Percentiles rank a stretch among this genome's conserved stretches.
Evolutionary conservation across 1,140 invertebrate species (phyloP).

Genomic region (Drosophila sp.): DNA sequence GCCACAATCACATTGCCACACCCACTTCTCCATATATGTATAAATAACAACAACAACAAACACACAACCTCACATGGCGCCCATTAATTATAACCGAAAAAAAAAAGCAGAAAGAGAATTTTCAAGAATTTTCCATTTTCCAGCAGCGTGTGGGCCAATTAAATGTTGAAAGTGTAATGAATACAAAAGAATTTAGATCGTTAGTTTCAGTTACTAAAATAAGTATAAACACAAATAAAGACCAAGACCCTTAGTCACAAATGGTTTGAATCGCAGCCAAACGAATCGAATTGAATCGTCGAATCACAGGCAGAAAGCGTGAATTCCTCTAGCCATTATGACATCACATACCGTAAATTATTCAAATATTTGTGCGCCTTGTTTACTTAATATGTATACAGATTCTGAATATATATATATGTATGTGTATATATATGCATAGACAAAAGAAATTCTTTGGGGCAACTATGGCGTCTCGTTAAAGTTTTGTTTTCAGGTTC

Average conservation of each 20-base stretch:
- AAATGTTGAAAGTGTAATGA: slow-evolving; percentile 1
- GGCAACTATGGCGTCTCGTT: slow-evolving; percentile 25
- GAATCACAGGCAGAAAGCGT: slow-evolving; percentile 53
- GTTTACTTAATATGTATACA: slow-evolving; percentile 48
- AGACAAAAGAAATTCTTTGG: slow-evolving; percentile 40
- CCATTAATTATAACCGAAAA: neutral
- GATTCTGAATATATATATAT: slow-evolving; percentile 11
- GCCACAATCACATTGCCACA: slow-evolving; percentile 14
- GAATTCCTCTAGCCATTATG: slow-evolving; percentile 52
- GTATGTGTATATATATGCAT: slow-evolving; percentile 3
- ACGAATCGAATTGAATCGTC: neutral
- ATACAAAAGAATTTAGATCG: neutral
- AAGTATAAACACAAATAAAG: slow-evolving; percentile 27
- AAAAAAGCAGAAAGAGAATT: neutral
- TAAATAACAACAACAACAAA: neutral
- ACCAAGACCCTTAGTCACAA: slow-evolving; percentile 22
- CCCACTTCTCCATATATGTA: neutral
- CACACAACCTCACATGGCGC: neutral
- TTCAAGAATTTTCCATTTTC: neutral
- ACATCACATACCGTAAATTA: slow-evolving; percentile 77
- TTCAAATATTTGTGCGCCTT: slow-evolving; percentile 61
- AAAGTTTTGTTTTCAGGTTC: slow-evolving; percentile 27
- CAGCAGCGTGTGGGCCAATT: slow-evolving; percentile 5
- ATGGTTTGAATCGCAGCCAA: slow-evolving; percentile 22
- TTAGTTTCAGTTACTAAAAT: slow-evolving; percentile 29